Evolutionary conservation across 2,797 vertebrate species (phyloP), one percentile per base, ranked within the genome.

Genomic region (Enteromius radiatus): DNA sequence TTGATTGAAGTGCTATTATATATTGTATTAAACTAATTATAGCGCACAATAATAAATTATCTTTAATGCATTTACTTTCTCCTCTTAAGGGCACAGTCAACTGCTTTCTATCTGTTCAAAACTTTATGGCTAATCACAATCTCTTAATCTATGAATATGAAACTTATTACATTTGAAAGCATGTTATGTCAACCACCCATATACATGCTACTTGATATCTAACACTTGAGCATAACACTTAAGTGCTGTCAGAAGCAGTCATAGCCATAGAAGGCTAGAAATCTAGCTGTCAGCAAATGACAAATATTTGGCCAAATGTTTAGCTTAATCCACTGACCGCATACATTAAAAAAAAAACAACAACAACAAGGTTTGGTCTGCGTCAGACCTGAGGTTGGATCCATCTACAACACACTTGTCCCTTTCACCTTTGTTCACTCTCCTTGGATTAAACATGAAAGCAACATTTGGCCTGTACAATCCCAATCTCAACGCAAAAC

Each of bases 401-500:
- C 59, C 38, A 17, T 5, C 81, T 36, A 3, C 14, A 47, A 81
- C 7, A 73, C 33, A 45, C 71, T 84, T 36, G 63, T 19, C 43
- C 69, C 36, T 12, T 67, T 61, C 61, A 61, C 33, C 36, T 45
- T 77, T 49, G 43, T 83, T 52, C 36, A 15, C 26, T 59, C 38
- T 31, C 61, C n/a, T 21, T 45, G 76, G 75, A 84, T 87, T 84
- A 84, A 73, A 75, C 41, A 45, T 45, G 71, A 65, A 69, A 6
- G 31, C 59, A 64, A 85, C 78, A 79, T 84, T 81, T 81, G 81
- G 78, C 47, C 47, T n/a, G n/a, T 31, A 31, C 71, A 64, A 82
- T 78, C 76, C 45, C 33, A 74, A 76, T 77, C 80, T 54, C 26
- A 15, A 63, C 64, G 54, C 19, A 31, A 78, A 77, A 80, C 14